Percentiles rank a stretch among this genome's conserved stretches.
These are phyloP conservation scores for Eriosoma lanigerum DNA, from an alignment of 1,140 invertebrate genomes.

Conservation along the genomic window DNA sequence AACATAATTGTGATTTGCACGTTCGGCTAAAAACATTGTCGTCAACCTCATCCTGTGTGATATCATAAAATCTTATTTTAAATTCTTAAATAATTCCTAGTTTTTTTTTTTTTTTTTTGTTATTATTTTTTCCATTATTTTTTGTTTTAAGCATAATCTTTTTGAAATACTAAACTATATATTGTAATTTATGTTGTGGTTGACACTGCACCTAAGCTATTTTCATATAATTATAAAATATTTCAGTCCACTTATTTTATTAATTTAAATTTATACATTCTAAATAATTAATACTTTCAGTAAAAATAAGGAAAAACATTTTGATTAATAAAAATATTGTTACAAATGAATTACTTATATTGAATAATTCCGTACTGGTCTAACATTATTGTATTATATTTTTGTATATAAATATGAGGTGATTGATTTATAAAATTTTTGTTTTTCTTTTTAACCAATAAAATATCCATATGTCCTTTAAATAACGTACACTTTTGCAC, in stretches of 20 bases:
- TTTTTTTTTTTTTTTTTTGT: slow-evolving; percentile 12
- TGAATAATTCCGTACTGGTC: not conserved
- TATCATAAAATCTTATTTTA: slow-evolving; percentile 17
- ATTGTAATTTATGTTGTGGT: slow-evolving; percentile 20
- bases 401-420: slow-evolving; percentile 38
- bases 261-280: not conserved
- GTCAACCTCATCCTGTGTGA: slow-evolving; percentile 37
- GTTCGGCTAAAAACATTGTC: slow-evolving; percentile 16
- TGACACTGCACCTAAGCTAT: not conserved
- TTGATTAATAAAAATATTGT: not conserved
- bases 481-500: slow-evolving; percentile 18
- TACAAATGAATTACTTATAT: not conserved
- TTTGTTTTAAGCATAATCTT: not conserved
- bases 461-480: not conserved
- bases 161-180: not conserved
- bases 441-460: slow-evolving; percentile 7
- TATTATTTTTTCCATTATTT: slow-evolving; percentile 5
- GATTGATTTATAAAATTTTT: slow-evolving; percentile 15
- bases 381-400: slow-evolving; percentile 36
- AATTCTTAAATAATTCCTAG: slow-evolving; percentile 19
- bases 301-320: not conserved
- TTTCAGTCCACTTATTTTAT: not conserved
- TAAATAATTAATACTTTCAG: not conserved
- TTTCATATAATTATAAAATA: not conserved
- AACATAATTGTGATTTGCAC: slow-evolving; percentile 25